Conservation (phyloP, 1,140 invertebrate species). For the Odontomachus brunneus region DNA sequence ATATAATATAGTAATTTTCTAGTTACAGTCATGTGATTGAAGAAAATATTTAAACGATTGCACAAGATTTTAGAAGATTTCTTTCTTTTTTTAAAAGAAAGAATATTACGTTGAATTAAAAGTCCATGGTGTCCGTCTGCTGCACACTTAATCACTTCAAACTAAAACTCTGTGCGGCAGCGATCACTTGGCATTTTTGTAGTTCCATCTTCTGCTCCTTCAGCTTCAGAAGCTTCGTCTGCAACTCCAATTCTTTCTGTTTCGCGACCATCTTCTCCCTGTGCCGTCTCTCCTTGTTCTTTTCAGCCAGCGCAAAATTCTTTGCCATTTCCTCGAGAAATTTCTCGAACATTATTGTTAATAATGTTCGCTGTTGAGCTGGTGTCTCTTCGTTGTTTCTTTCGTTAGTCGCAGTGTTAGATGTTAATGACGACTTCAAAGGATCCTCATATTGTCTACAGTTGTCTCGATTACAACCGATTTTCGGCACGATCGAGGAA, state of each 20-base stretch:
- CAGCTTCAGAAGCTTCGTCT: slow-evolving; percentile 74
- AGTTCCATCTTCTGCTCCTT: slow-evolving; percentile 78
- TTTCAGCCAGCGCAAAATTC: slow-evolving; percentile 68
- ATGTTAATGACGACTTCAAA: neutral
- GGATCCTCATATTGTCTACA: slow-evolving; percentile 47
- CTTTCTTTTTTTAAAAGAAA: no score
- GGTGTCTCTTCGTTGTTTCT: slow-evolving; percentile 28
- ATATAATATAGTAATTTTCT: no score
- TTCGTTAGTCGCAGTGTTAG: neutral
- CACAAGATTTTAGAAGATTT: no score
- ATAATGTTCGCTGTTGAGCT: slow-evolving; percentile 29
- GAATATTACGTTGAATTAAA: no score
- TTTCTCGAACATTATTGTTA: slow-evolving; percentile 63
- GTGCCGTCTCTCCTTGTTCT: slow-evolving; percentile 78
- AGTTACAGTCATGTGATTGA: no score
- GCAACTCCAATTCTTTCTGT: slow-evolving; percentile 73
- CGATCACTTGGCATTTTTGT: slow-evolving; percentile 71
- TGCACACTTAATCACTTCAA: slow-evolving; percentile 28
- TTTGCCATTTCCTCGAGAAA: slow-evolving; percentile 69
- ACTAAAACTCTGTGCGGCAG: slow-evolving; percentile 72
- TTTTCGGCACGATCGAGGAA: slow-evolving; percentile 64
- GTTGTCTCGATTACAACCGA: neutral
- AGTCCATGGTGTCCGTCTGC: no score
- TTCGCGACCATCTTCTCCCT: slow-evolving; percentile 76
- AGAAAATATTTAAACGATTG: no score